Evolutionary conservation across 2,888 invertebrate species (phyloP).

Genomic region (Callyntrura guangdongensis): DNA sequence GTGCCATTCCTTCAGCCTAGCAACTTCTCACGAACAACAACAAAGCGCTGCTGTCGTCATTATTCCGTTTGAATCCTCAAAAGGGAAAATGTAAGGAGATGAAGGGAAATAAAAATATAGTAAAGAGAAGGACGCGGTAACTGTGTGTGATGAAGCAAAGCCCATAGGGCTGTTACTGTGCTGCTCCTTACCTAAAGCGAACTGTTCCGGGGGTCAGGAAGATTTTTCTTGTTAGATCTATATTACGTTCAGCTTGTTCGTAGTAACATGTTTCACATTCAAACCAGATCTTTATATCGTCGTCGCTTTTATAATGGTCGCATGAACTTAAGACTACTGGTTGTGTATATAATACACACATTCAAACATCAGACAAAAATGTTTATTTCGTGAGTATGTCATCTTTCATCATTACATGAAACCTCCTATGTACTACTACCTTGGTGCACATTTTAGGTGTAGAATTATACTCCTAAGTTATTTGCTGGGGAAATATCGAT

Average conservation of each 20-base stretch:
- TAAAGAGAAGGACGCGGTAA: background rate
- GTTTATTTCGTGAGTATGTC: background rate
- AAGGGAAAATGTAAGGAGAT: background rate
- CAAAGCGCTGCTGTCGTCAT: constrained; percentile 5
- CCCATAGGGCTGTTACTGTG: background rate
- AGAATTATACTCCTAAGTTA: background rate
- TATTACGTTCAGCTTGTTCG: no score
- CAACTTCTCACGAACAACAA: constrained; percentile 61
- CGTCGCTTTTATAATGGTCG: no score
- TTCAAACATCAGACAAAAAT: background rate
- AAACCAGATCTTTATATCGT: no score
- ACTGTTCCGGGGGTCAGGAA: background rate
- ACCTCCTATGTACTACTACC: no score
- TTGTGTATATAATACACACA: no score
- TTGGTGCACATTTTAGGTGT: no score
- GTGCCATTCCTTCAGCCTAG: constrained; percentile 66
- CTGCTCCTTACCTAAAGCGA: background rate
- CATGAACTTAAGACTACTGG: no score
- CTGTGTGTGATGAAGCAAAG: background rate
- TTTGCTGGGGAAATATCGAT: constrained; percentile 17
- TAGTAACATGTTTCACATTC: no score
- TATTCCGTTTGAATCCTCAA: constrained; percentile 31
- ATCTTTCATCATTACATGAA: background rate
- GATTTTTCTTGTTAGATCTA: constrained; percentile 46
- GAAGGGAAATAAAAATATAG: constrained; percentile 1